phyloP scores from a whole-genome alignment of 2,113 vertebrate species.

The Strigops habroptila region DNA sequence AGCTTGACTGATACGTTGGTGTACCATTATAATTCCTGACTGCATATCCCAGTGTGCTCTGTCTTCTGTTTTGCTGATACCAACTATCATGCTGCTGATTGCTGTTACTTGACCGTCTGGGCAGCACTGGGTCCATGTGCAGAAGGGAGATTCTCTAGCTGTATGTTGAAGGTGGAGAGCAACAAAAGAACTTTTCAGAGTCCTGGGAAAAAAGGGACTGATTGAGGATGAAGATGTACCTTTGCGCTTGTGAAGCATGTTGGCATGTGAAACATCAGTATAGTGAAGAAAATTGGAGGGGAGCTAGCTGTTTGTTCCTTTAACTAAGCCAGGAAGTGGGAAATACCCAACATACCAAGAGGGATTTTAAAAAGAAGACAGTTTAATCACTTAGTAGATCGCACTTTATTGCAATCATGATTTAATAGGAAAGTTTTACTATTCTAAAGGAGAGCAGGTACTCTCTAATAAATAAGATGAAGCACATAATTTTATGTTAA shows the following conservation, averaged over 20 bases:
- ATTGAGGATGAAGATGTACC: neutral
- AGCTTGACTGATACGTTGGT: neutral
- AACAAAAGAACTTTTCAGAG: neutral
- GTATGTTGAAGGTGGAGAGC: neutral
- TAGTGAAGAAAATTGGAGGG: neutral
- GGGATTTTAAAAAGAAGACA: neutral
- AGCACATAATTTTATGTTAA: neutral
- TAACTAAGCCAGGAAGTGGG: neutral
- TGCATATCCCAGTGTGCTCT: accelerated
- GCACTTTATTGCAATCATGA: neutral
- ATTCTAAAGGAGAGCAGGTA: neutral
- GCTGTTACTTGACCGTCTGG: neutral
- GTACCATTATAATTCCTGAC: accelerated
- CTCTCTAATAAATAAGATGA: neutral
- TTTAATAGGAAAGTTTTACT: neutral
- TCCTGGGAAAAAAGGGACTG: neutral
- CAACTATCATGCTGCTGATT: neutral
- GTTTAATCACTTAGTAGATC: neutral
- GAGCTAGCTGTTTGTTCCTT: neutral
- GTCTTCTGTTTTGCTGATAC: neutral
- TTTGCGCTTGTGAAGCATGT: accelerated
- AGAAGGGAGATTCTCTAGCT: neutral
- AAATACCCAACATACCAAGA: neutral
- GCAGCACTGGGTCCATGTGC: neutral
- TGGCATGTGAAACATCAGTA: accelerated